A percentile compares a stretch with the other conserved stretches of the same genome.
Evolutionary conservation across 2,113 vertebrate genomes (phyloP).

Genomic region (Taxidea taxus): DNA sequence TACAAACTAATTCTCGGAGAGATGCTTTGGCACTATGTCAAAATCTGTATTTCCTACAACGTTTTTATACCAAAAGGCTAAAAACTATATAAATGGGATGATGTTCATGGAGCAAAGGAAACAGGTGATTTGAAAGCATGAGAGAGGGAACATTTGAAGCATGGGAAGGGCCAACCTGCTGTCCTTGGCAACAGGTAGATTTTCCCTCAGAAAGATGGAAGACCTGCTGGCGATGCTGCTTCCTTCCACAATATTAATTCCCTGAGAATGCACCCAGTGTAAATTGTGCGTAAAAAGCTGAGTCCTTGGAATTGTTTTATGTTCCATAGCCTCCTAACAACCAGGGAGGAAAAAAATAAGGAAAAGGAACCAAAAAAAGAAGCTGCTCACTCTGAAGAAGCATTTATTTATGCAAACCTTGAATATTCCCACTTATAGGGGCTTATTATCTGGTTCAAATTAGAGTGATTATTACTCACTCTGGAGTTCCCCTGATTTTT

Average conservation of each 20-base stretch:
- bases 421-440: constrained; percentile 28
- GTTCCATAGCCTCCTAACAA: constrained; percentile 26
- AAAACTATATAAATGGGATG: not conserved
- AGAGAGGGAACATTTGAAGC: not conserved
- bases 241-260: not conserved
- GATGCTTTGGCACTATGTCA: not conserved
- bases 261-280: not conserved
- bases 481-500: not conserved
- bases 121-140: not conserved
- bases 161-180: not conserved
- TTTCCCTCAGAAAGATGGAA: not conserved
- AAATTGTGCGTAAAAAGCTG: not conserved
- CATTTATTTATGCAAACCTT: constrained; percentile 47
- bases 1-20: not conserved
- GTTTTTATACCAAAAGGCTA: not conserved
- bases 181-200: not conserved
- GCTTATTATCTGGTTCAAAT: constrained; percentile 56
- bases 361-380: not conserved
- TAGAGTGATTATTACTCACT: not conserved
- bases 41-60: not conserved
- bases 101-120: not conserved
- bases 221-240: not conserved
- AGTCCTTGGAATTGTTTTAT: constrained; percentile 61
- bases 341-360: not conserved
- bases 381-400: constrained; percentile 51